A percentile compares a stretch with the other conserved stretches of the same genome.
Evolutionary conservation across 2,888 invertebrate genomes (phyloP).

Genomic region (Sinopyrophorus schimmeli): DNA sequence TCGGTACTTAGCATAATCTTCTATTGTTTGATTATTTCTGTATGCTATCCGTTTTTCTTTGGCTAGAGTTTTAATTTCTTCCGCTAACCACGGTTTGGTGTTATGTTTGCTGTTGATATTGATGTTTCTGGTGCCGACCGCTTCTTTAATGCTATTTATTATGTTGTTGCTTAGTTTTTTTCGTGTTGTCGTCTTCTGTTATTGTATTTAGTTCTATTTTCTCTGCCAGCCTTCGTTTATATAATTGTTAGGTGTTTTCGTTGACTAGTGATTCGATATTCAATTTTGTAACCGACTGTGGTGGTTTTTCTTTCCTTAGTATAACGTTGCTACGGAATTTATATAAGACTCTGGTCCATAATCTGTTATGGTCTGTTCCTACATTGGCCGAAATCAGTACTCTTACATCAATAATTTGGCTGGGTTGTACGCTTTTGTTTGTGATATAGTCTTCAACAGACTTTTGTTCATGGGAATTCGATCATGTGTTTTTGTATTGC

Average conservation of each 20-base stretch:
- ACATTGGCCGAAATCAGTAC: constrained; percentile 10
- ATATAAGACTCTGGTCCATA: no score
- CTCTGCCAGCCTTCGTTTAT: constrained; percentile 4
- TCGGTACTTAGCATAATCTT: not conserved
- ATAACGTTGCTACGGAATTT: constrained; percentile 4
- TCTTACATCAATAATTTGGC: constrained; percentile 5
- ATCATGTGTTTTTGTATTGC: constrained; percentile 12
- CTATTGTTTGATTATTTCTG: constrained; percentile 1
- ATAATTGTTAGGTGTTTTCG: not conserved
- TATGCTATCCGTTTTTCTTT: constrained; percentile 1
- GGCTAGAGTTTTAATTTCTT: not conserved
- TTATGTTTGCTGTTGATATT: not conserved
- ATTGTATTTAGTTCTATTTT: not conserved
- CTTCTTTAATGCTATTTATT: not conserved
- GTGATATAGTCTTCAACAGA: constrained; percentile 8
- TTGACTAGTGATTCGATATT: not conserved
- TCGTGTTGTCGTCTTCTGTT: not conserved
- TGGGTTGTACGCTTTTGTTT: constrained; percentile 2
- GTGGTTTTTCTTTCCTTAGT: not conserved
- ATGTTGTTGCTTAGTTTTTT: constrained; percentile 7
- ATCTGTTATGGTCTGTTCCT: constrained; percentile 6
- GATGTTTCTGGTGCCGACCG: not conserved
- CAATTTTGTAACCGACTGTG: constrained; percentile 3
- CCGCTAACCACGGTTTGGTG: no score
- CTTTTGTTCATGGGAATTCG: not conserved